These are phyloP conservation scores for Melanogrammus aeglefinus DNA, from an alignment of 2,797 vertebrate genomes.

Conservation along the genomic window DNA sequence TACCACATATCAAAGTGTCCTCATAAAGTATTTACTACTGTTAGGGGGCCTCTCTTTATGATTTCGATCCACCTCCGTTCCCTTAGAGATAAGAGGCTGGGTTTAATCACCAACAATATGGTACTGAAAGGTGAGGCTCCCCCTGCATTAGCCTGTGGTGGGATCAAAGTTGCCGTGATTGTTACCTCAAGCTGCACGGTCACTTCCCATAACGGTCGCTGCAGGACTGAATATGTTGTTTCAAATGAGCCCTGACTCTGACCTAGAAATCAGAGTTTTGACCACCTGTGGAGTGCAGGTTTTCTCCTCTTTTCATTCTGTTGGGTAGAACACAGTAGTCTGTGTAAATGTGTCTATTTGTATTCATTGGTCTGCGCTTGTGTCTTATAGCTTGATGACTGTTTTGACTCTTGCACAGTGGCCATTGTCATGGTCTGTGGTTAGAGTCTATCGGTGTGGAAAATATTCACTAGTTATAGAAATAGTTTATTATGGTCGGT, in stretches of 20 bases:
- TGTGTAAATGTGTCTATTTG: not conserved
- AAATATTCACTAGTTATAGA: not conserved
- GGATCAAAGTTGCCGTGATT: not conserved
- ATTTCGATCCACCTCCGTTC: not conserved
- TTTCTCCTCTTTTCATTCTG: not conserved
- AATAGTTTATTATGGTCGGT: not conserved
- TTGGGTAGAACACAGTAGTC: not conserved
- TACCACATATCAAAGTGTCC: not conserved
- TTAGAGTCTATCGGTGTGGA: not conserved
- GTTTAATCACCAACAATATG: not conserved
- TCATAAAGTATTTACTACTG: not conserved
- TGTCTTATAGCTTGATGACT: not conserved
- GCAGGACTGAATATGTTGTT: not conserved
- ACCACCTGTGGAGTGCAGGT: not conserved
- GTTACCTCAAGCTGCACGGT: not conserved
- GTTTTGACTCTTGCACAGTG: not conserved
- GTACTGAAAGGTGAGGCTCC: not conserved
- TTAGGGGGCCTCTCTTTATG: not conserved
- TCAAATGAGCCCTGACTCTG: not conserved
- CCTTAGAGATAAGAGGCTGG: not conserved
- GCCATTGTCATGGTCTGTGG: not conserved
- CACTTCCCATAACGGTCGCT: not conserved
- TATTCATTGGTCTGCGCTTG: not conserved
- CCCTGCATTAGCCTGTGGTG: not conserved
- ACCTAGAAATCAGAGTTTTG: not conserved